phyloP scores from a whole-genome alignment of 2,113 vertebrate genomes.

The Atractosteus spatula region DNA sequence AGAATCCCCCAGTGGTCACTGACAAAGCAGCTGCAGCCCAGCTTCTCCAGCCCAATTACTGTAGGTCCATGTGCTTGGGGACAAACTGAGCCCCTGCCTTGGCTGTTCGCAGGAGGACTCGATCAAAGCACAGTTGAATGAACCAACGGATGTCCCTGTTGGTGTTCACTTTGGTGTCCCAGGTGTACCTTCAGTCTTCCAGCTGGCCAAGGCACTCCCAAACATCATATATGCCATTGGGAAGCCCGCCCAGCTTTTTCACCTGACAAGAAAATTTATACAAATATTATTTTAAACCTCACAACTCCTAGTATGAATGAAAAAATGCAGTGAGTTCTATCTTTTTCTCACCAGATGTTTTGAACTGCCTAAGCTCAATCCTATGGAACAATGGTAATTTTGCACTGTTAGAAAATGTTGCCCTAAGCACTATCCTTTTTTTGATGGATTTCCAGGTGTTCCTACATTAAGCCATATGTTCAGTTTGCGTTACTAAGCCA shows the following conservation, averaged over 20 bases:
- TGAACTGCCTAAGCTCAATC: too few species aligned
- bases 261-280: constrained; percentile 51
- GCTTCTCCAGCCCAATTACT: constrained; percentile 70
- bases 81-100: constrained; percentile 43
- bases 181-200: constrained; percentile 74
- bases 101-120: constrained; percentile 63
- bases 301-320: too few species aligned
- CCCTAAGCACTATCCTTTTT: too few species aligned
- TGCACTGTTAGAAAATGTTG: too few species aligned
- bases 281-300: too few species aligned
- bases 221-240: constrained; percentile 59
- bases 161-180: constrained; percentile 74
- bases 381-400: too few species aligned
- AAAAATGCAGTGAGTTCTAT: too few species aligned
- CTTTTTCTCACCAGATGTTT: too few species aligned
- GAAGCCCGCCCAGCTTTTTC: constrained; percentile 58
- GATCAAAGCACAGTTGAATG: constrained; percentile 71
- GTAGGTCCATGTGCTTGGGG: constrained; percentile 71
- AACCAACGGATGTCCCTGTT: constrained; percentile 54
- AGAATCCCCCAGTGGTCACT: constrained; percentile 83
- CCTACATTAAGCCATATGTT: too few species aligned
- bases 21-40: constrained; percentile 74
- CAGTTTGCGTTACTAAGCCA: too few species aligned
- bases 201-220: constrained; percentile 77
- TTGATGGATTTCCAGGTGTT: too few species aligned